A percentile compares a stretch with the other conserved stretches of the same genome.
These are phyloP conservation scores for Lasioglossum figueresi DNA, from an alignment of 2,888 invertebrate species.

Conservation along the genomic window DNA sequence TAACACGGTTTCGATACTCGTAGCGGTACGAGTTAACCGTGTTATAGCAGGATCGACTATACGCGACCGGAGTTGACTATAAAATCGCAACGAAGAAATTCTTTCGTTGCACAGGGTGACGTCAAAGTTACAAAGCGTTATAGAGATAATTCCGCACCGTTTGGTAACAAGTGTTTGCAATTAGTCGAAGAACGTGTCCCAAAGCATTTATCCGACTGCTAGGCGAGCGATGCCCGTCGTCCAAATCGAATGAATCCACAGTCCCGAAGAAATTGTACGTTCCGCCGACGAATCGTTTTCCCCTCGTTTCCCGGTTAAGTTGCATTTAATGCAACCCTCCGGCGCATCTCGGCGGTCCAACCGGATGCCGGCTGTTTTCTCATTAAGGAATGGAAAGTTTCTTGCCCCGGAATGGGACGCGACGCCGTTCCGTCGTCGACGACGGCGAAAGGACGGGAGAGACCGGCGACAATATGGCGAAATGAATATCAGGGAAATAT, in stretches of 20 bases:
- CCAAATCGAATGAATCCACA: conserved; percentile 10
- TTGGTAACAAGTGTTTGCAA: not conserved
- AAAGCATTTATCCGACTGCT: not conserved
- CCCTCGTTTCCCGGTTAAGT: conserved; percentile 31
- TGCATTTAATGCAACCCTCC: conserved; percentile 45
- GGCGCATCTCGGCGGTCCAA: not conserved
- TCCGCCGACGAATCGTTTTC: not conserved
- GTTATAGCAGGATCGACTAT: not conserved
- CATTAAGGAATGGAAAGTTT: conserved; percentile 49
- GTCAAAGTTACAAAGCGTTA: not conserved
- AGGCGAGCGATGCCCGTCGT: not conserved
- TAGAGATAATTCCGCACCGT: not conserved
- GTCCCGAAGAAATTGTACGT: conserved; percentile 7
- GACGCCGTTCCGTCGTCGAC: not conserved
- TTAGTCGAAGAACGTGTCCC: not conserved
- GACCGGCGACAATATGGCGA: conserved; percentile 51
- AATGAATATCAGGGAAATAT: conserved; percentile 42
- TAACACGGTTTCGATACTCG: too few relatives aligned
- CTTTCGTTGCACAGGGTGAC: not conserved
- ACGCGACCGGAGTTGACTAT: not conserved
- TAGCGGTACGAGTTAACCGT: not conserved
- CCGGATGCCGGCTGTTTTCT: conserved; percentile 47
- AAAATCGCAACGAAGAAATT: not conserved
- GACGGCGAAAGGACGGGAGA: conserved; percentile 16
- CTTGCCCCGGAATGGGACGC: conserved; percentile 19